Percentiles rank a stretch among this genome's conserved stretches.
Conservation (phyloP, 1,140 invertebrate genomes). For the Calephelis nemesis region DNA sequence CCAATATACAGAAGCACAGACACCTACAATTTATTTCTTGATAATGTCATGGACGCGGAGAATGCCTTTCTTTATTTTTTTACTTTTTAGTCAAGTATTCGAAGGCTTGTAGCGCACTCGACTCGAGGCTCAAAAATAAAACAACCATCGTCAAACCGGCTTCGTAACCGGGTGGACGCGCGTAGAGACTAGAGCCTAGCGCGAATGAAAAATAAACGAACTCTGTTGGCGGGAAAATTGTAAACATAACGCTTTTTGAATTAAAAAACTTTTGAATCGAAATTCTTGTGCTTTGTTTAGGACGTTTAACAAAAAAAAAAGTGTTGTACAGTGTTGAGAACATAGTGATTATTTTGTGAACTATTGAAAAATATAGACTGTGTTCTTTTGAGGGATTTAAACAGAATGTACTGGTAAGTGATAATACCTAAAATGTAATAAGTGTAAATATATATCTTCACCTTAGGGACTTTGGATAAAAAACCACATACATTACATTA, state of each 20-base stretch:
- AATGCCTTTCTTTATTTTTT: constrained; percentile 43
- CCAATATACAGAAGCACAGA: constrained; percentile 11
- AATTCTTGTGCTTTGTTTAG: neutral
- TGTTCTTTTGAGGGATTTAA: neutral
- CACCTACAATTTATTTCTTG: constrained; percentile 17
- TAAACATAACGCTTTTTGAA: constrained; percentile 12
- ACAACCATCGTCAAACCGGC: constrained; percentile 68
- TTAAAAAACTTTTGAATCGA: neutral
- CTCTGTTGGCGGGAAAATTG: constrained; percentile 33
- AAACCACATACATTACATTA: too few species aligned
- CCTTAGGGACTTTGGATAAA: too few species aligned
- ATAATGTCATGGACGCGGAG: constrained; percentile 5
- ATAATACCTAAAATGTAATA: neutral
- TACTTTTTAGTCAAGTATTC: constrained; percentile 35
- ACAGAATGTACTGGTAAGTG: neutral
- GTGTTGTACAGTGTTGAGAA: neutral
- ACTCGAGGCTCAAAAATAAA: constrained; percentile 59
- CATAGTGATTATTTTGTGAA: neutral
- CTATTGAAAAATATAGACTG: neutral
- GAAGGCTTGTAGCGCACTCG: constrained; percentile 36
- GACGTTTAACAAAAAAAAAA: neutral
- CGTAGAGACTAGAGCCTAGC: constrained; percentile 22
- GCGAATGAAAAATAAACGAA: constrained; percentile 20
- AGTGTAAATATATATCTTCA: too few species aligned
- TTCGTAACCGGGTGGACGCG: constrained; percentile 60